These are phyloP conservation scores for Muntiacus reevesi DNA, from an alignment of 2,113 vertebrate genomes.

Conservation along the genomic window DNA sequence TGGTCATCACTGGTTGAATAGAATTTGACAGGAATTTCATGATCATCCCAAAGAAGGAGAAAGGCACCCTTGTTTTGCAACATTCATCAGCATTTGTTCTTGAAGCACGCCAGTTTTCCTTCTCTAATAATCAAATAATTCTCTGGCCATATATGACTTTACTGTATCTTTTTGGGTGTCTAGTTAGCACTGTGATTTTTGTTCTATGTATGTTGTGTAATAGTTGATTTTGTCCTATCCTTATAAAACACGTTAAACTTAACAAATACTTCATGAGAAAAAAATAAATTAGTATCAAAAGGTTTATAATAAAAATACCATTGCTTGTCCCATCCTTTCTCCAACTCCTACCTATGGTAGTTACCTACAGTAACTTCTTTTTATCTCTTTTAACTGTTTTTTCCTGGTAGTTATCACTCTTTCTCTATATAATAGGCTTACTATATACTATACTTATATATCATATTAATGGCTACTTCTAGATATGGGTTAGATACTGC, in stretches of 20 bases:
- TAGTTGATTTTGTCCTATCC: slow-evolving; percentile 81
- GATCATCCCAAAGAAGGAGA: neutral
- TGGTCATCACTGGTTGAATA: neutral
- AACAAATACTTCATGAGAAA: slow-evolving; percentile 95
- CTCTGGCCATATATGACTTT: slow-evolving; percentile 67
- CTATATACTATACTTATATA: neutral
- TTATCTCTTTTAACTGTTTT: neutral
- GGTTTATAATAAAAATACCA: neutral
- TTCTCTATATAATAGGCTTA: neutral
- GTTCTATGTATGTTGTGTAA: slow-evolving; percentile 75
- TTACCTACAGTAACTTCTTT: neutral
- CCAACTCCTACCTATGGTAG: neutral
- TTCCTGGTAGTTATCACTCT: neutral
- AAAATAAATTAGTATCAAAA: neutral
- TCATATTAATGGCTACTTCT: neutral
- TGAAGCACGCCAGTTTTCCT: slow-evolving; percentile 50
- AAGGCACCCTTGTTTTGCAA: slow-evolving; percentile 18
- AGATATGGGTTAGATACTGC: neutral
- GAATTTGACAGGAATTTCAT: neutral
- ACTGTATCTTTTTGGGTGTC: slow-evolving; percentile 73
- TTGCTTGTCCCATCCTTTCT: neutral
- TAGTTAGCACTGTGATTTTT: slow-evolving; percentile 77
- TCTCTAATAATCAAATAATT: slow-evolving; percentile 33
- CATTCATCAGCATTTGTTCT: slow-evolving; percentile 71
- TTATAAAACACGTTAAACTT: slow-evolving; percentile 90